These are phyloP conservation scores for Bellardia pandia DNA, from an alignment of 2,888 invertebrate species.

Conservation along the genomic window DNA sequence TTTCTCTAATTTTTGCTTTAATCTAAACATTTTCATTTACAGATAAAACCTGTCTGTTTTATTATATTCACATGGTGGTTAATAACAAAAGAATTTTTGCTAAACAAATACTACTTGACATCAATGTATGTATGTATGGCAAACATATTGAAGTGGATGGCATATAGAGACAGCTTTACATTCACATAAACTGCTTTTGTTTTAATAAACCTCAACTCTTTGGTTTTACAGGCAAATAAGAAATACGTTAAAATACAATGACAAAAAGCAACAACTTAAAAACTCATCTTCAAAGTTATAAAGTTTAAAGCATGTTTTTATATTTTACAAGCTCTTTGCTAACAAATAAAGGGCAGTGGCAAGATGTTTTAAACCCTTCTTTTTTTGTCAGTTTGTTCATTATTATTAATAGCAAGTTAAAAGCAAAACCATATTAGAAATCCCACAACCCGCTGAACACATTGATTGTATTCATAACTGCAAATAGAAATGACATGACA, in stretches of 20 bases:
- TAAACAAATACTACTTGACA: constrained; percentile 65
- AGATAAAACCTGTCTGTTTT: constrained; percentile 55
- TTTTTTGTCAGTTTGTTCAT: constrained; percentile 41
- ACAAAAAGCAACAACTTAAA: constrained; percentile 2
- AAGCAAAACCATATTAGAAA: neutral
- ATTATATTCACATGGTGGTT: constrained; percentile 52
- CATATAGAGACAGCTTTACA: constrained; percentile 28
- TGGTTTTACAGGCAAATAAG: constrained; percentile 43
- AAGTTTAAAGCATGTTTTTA: constrained; percentile 50
- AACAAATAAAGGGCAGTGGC: constrained; percentile 57
- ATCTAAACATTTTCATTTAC: constrained; percentile 51
- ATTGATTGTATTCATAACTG: constrained; percentile 24
- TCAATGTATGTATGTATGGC: constrained; percentile 40
- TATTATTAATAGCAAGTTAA: constrained; percentile 45
- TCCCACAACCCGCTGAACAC: neutral
- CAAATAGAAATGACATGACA: constrained; percentile 15
- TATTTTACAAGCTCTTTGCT: constrained; percentile 47
- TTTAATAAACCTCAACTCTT: constrained; percentile 35
- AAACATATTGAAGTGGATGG: constrained; percentile 19
- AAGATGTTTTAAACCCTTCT: constrained; percentile 63
- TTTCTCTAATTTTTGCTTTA: neutral
- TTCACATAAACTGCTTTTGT: constrained; percentile 6
- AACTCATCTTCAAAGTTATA: constrained; percentile 55
- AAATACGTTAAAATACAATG: constrained; percentile 8
- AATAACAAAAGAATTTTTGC: constrained; percentile 60